Evolutionary conservation across 2,888 invertebrate species (phyloP).

Genomic region (Orthosia incerta): DNA sequence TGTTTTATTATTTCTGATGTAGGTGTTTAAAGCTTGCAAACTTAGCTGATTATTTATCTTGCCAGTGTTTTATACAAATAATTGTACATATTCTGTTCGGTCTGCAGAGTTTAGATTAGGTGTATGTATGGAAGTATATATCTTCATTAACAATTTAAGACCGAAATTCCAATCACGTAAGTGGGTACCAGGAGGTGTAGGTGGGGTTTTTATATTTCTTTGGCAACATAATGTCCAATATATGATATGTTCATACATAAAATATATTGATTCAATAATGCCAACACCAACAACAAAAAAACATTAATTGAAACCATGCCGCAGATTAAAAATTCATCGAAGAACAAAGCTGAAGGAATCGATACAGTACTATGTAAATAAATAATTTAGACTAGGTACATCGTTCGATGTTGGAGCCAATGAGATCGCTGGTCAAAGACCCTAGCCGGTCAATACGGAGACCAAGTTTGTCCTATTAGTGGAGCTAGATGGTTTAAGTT

Average conservation of each 20-base stretch:
- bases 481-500: conserved; percentile 2
- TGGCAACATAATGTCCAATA: neutral
- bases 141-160: no score
- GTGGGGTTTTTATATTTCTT: neutral
- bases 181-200: no score
- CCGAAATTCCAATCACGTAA: no score
- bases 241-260: no score
- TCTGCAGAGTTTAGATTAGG: no score
- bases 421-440: conserved; percentile 55
- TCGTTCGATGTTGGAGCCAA: conserved; percentile 23
- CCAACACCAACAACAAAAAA: conserved; percentile 2
- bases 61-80: no score
- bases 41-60: no score
- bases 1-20: no score
- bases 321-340: conserved; percentile 28
- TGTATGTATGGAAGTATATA: no score
- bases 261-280: neutral
- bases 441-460: conserved; percentile 39
- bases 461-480: conserved; percentile 14
- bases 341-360: conserved; percentile 24
- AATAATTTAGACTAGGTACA: conserved; percentile 56
- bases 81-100: no score
- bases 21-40: no score
- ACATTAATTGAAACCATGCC: conserved; percentile 33
- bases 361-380: conserved; percentile 42